phyloP scores from a whole-genome alignment of 2,888 invertebrate species.

The Melipona beecheii region DNA sequence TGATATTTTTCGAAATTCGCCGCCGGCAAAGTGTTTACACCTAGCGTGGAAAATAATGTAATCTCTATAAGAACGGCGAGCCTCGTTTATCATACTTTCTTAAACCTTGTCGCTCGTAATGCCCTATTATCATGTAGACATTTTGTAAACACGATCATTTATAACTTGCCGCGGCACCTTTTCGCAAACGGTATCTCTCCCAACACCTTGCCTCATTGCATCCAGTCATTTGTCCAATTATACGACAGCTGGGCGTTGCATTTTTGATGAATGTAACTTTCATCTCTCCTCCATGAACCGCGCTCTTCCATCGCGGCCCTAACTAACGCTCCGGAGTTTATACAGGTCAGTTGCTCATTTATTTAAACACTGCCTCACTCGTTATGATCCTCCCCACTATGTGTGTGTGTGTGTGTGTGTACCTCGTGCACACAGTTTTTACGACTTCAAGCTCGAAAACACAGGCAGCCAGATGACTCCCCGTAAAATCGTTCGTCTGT shows the following conservation, averaged over 20 bases:
- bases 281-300: background rate
- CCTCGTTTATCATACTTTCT: slow-evolving; percentile 9
- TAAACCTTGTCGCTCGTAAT: background rate
- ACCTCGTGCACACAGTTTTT: slow-evolving; percentile 1
- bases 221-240: background rate
- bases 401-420: too few species aligned
- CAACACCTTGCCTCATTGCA: background rate
- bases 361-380: background rate
- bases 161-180: background rate
- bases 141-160: background rate
- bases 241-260: background rate
- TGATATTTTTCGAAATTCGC: too few species aligned
- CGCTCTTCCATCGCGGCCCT: background rate
- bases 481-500: too few species aligned
- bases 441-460: background rate
- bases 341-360: background rate
- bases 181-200: background rate
- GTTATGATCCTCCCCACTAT: background rate
- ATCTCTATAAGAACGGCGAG: background rate
- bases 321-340: background rate
- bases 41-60: background rate
- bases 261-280: background rate
- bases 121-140: background rate
- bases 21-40: too few species aligned
- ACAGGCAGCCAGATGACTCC: too few species aligned